Evolutionary conservation across 2,113 vertebrate genomes (phyloP), one percentile per base, ranked within the genome.

Genomic region (Cyrtonyx montezumae): DNA sequence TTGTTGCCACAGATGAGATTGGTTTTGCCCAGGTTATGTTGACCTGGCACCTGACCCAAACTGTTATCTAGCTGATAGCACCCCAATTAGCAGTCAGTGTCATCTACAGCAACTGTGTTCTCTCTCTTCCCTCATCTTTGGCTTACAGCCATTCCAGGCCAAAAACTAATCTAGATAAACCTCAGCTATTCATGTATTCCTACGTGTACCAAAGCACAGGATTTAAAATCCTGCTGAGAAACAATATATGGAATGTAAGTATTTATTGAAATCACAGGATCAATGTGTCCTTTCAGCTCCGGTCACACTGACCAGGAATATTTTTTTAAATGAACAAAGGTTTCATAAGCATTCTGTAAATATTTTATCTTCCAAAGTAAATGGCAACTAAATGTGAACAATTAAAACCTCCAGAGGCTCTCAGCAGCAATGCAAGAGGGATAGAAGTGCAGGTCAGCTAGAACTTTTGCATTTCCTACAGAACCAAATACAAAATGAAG

Each of bases 331-430:
- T 89, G 28, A 90, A 61, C 93, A 76, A 78, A 88, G 86, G 84
- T 97, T 93, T 96, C 91, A 79, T 90, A 93, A 96, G 90, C 69
- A 68, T 68, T 94, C 78, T 77, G 96, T 73, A 96, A 97, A 97
- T 90, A 96, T 93, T 97, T 83, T 88, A 46, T 67, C 89, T 96
- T 96, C 91, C 92, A 95, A 97, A 66, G 85, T 90, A 91, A 94
- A 95, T 79, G 70, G 68, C 86, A 75, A 75, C 53, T 87, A 87
- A 85, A 80, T 22, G 34, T 17, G 85, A 87, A 79, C 56, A 91
- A 91, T 85, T 88, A 81, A 81, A 91, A 80, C 30, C 49, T 5
- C 1, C 20, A 70, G 56, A 80, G 43, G n/a, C 25, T 69, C 26
- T 48, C 8, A 75, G 84, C 34, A 71, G 32, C 0, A 4, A 83